Evolutionary conservation across 2,113 vertebrate species (phyloP).

Genomic region (Phaetusa simplex): DNA sequence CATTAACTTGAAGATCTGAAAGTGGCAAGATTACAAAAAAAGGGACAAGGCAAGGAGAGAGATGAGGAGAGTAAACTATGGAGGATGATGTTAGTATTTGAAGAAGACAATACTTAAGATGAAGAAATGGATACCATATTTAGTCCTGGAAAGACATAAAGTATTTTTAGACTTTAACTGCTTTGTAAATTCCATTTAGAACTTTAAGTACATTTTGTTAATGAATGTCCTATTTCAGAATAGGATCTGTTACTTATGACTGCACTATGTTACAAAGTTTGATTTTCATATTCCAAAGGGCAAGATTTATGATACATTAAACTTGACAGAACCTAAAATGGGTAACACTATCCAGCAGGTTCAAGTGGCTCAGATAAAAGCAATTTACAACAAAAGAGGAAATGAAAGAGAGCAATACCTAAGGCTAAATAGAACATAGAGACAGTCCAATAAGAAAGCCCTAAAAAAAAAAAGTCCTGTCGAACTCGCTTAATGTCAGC

Average conservation of each 20-base stretch:
- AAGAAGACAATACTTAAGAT: neutral
- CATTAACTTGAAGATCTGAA: neutral
- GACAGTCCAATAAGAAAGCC: neutral
- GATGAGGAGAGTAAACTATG: neutral
- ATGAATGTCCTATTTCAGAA: neutral
- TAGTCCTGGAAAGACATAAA: neutral
- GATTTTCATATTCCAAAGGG: neutral
- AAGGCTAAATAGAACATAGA: neutral
- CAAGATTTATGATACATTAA: neutral
- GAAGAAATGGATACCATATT: neutral
- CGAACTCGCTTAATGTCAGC: neutral
- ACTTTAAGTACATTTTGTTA: neutral
- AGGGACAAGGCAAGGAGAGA: neutral
- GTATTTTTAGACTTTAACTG: neutral
- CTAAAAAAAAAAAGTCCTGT: neutral
- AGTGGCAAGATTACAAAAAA: neutral
- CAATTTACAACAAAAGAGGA: neutral
- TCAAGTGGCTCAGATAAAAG: neutral
- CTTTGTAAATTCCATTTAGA: neutral
- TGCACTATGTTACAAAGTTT: neutral
- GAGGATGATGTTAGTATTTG: neutral
- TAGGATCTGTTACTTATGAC: neutral
- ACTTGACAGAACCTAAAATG: neutral
- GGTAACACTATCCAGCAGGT: neutral
- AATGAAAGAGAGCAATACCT: neutral